Evolutionary conservation across 2,888 invertebrate genomes (phyloP), one percentile per base, ranked within the genome.

Genomic region (Plebejus argus): DNA sequence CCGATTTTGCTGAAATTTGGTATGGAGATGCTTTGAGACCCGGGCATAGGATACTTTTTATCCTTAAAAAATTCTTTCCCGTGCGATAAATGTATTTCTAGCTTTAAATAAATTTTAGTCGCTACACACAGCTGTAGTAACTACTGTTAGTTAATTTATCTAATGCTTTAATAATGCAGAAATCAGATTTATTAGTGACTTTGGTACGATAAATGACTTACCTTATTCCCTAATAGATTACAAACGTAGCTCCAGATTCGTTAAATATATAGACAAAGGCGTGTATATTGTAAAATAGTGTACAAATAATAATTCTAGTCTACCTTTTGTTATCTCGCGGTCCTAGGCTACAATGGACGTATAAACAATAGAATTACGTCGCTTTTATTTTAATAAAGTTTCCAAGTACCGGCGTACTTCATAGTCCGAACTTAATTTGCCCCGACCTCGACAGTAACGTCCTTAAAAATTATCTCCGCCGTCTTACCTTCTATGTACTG

Each of bases 361-460:
- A 33, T 33, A 66, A 66, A 66, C 66, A 66, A 66, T 15, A 33
- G 28, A 66, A 66, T 66, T 28, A 66, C 28, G 28, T 66, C 66
- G 66, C 66, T 66, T 66, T 66, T 66, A 66, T 66, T 61, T 66
- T 66, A 66, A 66, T 66, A 66, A 66, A 66, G 66, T 66, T 66
- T 28, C 28, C 66, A 28, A 66, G 61, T 66, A 23, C 28, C 7
- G 20, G 18, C 66, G 66, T 28, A 33, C 66, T 28, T 66, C 66
- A 28, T 66, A 66, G 66, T 28, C 28, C 15, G 15, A 33, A 66
- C 66, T 66, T 28, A 66, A 66, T 66, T 66, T 66, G 66, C 66
- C 5, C 61, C 61, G 61, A 66, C 61, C 66, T 33, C 66, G 6
- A 66, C 66, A 66, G 15, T 66, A 66, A 33, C 66, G 18, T 33